These are phyloP conservation scores for Axinella damicornis DNA, from an alignment of 37 sponge, comb jelly and placozoan species.

Conservation along the genomic window DNA sequence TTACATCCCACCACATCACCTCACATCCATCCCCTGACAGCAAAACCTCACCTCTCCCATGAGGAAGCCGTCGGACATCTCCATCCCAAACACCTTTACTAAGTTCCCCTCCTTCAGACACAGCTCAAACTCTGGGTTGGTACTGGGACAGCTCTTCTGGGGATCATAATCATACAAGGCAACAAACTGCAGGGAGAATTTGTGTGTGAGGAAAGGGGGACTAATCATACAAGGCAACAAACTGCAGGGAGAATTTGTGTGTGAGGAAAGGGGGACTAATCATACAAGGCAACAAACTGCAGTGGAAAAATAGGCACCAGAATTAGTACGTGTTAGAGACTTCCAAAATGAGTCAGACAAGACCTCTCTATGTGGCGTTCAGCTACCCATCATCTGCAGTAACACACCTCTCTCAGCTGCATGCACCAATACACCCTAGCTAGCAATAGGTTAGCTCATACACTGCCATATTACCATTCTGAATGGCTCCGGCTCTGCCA, in stretches of 20 bases:
- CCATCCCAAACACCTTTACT: constrained; percentile 21
- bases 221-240: not conserved
- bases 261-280: too few species aligned
- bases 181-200: constrained; percentile 50
- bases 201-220: not conserved
- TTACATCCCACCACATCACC: not conserved
- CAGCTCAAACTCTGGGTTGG: constrained; percentile 59
- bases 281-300: too few species aligned
- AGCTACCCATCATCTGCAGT: too few species aligned
- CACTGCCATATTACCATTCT: too few species aligned
- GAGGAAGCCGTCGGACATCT: constrained; percentile 52
- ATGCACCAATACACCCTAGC: too few species aligned
- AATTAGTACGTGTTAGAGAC: too few species aligned
- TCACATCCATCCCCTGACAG: not conserved
- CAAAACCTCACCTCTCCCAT: constrained; percentile 45
- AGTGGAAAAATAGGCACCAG: too few species aligned
- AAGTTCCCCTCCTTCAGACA: constrained; percentile 39
- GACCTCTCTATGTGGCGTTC: too few species aligned
- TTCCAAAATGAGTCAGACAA: too few species aligned
- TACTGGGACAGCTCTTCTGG: constrained; percentile 26
- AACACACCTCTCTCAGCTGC: too few species aligned
- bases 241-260: not conserved
- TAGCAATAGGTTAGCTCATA: too few species aligned
- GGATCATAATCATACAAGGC: constrained; percentile 84
- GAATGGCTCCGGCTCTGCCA: not conserved